phyloP scores from a whole-genome alignment of 1,140 invertebrate species.

The Formica selysi region DNA sequence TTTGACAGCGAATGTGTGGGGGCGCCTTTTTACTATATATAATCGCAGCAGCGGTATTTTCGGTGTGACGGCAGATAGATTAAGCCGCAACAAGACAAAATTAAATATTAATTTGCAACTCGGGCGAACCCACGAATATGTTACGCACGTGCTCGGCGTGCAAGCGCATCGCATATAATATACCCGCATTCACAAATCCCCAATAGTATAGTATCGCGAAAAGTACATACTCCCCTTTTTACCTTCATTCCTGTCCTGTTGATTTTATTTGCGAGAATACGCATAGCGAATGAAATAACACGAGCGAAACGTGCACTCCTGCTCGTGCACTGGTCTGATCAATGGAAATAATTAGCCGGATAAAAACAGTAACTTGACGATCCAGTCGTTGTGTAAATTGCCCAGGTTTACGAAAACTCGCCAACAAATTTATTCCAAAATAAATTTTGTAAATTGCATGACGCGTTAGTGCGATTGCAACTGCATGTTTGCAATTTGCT shows the following conservation, averaged over 20 bases:
- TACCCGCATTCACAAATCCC: conserved; percentile 24
- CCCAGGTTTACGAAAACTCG: conserved; percentile 37
- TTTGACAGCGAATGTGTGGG: conserved; percentile 20
- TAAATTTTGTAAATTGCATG: conserved; percentile 59
- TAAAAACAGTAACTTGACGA: conserved; percentile 59
- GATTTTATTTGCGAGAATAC: conserved; percentile 52
- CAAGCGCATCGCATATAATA: conserved; percentile 10
- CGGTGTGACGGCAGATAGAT: conserved; percentile 50
- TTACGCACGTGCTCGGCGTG: conserved; percentile 31
- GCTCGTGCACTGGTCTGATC: conserved; percentile 17
- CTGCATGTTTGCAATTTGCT: conserved; percentile 31
- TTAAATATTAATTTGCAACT: conserved; percentile 61
- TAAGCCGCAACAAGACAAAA: conserved; percentile 48
- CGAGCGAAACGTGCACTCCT: background rate
- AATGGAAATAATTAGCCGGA: conserved; percentile 61
- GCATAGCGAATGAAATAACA: conserved; percentile 44
- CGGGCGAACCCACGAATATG: conserved; percentile 17
- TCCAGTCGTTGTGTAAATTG: conserved; percentile 35
- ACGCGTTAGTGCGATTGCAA: conserved; percentile 18
- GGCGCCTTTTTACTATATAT: conserved; percentile 17
- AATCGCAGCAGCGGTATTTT: conserved; percentile 25
- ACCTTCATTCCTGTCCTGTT: conserved; percentile 46
- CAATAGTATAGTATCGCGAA: conserved; percentile 35
- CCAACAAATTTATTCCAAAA: conserved; percentile 48
- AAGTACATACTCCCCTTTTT: conserved; percentile 25